Evolutionary conservation across 2,888 invertebrate genomes (phyloP).

Genomic region (Dolichomitus sp.): DNA sequence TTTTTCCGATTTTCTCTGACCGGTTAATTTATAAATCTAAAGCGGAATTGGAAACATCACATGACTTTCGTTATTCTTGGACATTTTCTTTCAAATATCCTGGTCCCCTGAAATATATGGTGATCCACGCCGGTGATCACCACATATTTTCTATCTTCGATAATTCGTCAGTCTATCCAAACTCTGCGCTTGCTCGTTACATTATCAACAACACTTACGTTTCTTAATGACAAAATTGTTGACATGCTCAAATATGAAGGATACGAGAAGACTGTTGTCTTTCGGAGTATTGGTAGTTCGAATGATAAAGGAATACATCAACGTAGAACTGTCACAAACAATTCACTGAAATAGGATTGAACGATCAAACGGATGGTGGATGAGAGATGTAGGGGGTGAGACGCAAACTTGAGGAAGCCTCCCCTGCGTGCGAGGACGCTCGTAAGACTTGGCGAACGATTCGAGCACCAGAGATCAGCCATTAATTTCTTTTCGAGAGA

Average conservation of each 20-base stretch:
- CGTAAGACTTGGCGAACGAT: conserved; percentile 38
- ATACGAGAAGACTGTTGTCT: background rate
- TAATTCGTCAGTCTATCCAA: no score
- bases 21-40: no score
- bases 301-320: conserved; percentile 23
- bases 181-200: no score
- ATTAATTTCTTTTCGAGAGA: conserved; percentile 84
- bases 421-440: conserved; percentile 18
- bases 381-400: conserved; percentile 32
- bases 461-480: conserved; percentile 78
- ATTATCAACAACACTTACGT: background rate
- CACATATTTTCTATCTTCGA: no score
- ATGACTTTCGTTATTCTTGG: no score
- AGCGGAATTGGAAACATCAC: no score
- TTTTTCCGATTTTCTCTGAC: no score
- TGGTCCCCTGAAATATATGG: no score
- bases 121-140: no score
- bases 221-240: background rate
- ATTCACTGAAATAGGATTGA: conserved; percentile 43
- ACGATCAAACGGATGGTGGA: conserved; percentile 48
- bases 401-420: conserved; percentile 36
- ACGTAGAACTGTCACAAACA: conserved; percentile 37
- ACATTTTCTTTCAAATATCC: no score
- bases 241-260: conserved; percentile 5
- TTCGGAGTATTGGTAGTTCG: background rate